Percentiles rank a stretch among this genome's conserved stretches.
These are phyloP conservation scores for Ceyx melanurus DNA, from an alignment of 2,113 vertebrate genomes.

Conservation along the genomic window DNA sequence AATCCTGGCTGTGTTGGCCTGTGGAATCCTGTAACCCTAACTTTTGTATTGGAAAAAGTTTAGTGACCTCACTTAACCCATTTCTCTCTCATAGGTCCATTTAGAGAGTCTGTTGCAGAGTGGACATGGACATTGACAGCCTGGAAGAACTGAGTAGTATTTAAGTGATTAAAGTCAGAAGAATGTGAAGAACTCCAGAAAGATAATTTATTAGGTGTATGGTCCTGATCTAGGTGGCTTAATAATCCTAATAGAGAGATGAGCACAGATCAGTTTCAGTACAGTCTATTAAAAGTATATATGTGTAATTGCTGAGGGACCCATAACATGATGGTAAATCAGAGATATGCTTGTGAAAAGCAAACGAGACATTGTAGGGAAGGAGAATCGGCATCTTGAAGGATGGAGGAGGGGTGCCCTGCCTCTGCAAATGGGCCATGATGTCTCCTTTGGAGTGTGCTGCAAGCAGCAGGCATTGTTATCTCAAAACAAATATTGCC, in stretches of 20 bases:
- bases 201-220: not conserved
- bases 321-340: too few species aligned
- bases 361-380: not conserved
- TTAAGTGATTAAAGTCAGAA: not conserved
- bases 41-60: not conserved
- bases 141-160: not conserved
- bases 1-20: not conserved
- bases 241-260: not conserved
- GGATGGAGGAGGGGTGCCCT: not conserved
- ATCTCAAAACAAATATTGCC: not conserved
- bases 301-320: not conserved
- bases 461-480: not conserved
- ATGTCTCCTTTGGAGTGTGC: not conserved
- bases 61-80: not conserved
- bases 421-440: not conserved
- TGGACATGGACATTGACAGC: not conserved
- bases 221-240: rapidly evolving
- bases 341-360: not conserved
- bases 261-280: not conserved
- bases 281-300: not conserved
- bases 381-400: not conserved
- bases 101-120: not conserved
- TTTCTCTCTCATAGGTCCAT: not conserved
- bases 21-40: not conserved
- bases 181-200: not conserved